Base-by-base conservation (phyloP, 53 echinoderm and acorn worm genomes). In the Pentamera pediparva region DNA sequence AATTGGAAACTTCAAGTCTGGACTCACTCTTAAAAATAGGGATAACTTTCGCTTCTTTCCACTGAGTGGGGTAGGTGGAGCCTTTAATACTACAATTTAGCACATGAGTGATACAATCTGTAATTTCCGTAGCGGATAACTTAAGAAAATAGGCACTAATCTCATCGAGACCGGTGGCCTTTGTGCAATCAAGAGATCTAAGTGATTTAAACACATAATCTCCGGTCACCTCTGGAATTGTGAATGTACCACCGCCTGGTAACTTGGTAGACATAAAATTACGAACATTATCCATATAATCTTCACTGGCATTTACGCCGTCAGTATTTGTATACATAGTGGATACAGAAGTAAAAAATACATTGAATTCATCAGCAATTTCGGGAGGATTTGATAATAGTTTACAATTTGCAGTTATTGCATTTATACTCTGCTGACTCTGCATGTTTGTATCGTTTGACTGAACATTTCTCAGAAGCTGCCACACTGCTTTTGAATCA, bases 21-120 rank as follows among this genome's bases (percentile, higher is more conserved):
- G 19, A 54, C 8, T 54, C 55, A 54, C 55, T 55, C 21, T 55
- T 55, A 9, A 18, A 55, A 55, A 55, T 55, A 7, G 55, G 55
- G 21, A 55, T 28, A 55, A 62, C 62, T 35, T 62, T 62, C 18
- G 35, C 62, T 19, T 62, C 15, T 13, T 62, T 62, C 62, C 62
- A 62, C 62, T 35, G 13, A 62, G 62, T 35, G 20, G 37, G 37
- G 37, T 36, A 62, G 22, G 37, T n/a, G 22, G 35, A 62, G 19
- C 37, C 37, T 62, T 37, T 32, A 17, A 62, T 62, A 3, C 62
- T 62, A 61, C 25, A 15, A 45, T 45, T 12, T 45, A 45, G n/a
- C 0, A 45, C 0, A 0, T 45, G 47, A n/a, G 47, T 58, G 59
- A 58, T 58, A 58, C 59, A 7, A 26, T 58, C 30, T 58, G 27